These are phyloP conservation scores for Glossophaga mutica DNA, from an alignment of 2,797 vertebrate species.

Conservation along the genomic window DNA sequence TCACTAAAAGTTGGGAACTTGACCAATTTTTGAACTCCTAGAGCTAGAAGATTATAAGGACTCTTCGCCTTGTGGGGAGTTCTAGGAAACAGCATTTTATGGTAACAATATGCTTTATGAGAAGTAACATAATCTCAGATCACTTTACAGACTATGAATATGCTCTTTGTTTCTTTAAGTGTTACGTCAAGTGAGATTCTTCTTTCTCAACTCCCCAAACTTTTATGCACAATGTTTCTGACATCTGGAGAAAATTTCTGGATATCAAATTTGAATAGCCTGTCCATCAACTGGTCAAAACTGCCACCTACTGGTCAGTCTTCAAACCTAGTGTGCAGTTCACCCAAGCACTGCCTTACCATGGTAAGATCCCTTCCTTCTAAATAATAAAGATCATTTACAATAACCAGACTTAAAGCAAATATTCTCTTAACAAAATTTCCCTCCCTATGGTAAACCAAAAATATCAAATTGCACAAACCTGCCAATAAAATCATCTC, in stretches of 20 bases:
- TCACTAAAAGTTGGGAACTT: background rate
- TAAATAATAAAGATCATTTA: constrained; percentile 25
- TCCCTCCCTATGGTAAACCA: background rate
- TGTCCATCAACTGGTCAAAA: constrained; percentile 78
- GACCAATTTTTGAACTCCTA: constrained; percentile 27
- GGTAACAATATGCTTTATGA: constrained; percentile 12
- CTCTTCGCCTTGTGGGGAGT: background rate
- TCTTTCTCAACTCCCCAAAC: constrained; percentile 47
- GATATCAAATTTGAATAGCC: background rate
- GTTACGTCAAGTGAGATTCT: constrained; percentile 2
- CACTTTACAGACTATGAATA: constrained; percentile 18
- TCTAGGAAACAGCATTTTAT: constrained; percentile 45
- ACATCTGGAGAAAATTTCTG: constrained; percentile 58
- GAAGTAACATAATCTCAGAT: constrained; percentile 42
- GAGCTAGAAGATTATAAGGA: constrained; percentile 35
- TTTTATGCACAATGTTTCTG: background rate
- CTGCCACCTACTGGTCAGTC: constrained; percentile 84
- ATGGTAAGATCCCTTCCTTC: background rate
- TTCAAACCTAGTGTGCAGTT: constrained; percentile 42
- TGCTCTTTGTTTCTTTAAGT: constrained; percentile 33
- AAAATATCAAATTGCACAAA: constrained; percentile 75
- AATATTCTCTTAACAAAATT: constrained; percentile 53
- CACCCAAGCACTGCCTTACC: background rate
- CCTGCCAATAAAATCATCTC: constrained; percentile 98
- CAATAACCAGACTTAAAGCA: constrained; percentile 18